Conservation (phyloP, 1,140 invertebrate species). For the Drosophila sulfurigaster region DNA sequence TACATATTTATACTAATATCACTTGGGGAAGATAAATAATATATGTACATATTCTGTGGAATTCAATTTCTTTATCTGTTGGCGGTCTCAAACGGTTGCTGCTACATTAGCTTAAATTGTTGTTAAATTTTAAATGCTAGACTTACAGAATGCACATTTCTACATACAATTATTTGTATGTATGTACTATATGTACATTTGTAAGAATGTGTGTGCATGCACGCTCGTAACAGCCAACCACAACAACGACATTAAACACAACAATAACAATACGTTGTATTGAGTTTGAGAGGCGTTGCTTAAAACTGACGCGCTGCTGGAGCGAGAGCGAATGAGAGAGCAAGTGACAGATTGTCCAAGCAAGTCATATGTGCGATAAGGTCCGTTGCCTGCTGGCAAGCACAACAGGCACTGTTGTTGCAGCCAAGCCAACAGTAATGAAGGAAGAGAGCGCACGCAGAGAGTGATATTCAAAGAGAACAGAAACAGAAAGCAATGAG, state of each 20-base stretch:
- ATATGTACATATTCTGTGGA: constrained; percentile 19
- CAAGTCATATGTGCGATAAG: constrained; percentile 66
- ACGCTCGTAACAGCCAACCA: constrained; percentile 62
- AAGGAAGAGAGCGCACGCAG: constrained; percentile 33
- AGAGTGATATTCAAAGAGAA: constrained; percentile 34
- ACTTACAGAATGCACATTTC: constrained; percentile 22
- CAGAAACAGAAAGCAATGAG: constrained; percentile 1
- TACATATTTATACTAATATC: no score
- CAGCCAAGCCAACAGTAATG: constrained; percentile 23
- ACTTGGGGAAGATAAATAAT: neutral
- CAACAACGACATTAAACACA: constrained; percentile 55
- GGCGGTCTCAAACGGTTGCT: neutral
- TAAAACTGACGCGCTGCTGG: constrained; percentile 52
- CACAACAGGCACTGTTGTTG: constrained; percentile 21
- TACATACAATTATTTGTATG: constrained; percentile 6
- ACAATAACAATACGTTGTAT: constrained; percentile 26
- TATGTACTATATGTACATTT: constrained; percentile 5
- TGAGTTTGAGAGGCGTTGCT: constrained; percentile 74
- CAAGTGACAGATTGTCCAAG: constrained; percentile 33
- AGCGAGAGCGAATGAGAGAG: constrained; percentile 43
- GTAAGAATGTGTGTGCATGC: neutral
- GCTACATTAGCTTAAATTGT: constrained; percentile 28
- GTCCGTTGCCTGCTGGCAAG: constrained; percentile 46
- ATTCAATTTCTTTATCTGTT: constrained; percentile 27
- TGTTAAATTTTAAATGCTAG: constrained; percentile 26